Evolutionary conservation across 2,113 vertebrate genomes (phyloP), one percentile per base, ranked within the genome.

Genomic region (Spizaetus ornatus): DNA sequence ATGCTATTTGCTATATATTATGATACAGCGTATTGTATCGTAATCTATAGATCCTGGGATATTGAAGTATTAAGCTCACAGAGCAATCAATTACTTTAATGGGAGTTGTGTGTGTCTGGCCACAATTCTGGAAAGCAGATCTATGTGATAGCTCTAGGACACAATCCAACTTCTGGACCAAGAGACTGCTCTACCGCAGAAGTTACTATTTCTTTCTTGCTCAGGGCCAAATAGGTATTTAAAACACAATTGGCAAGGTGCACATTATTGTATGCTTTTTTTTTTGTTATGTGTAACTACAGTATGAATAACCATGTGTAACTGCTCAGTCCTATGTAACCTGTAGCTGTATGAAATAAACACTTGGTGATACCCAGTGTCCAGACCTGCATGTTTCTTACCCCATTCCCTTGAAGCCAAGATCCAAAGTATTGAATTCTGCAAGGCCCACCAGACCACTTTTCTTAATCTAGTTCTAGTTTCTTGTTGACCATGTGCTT

Each of bases 81-180:
- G 70, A 87, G 74, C 85, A 88, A 91, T 96, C 92, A 89, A 26
- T 93, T 94, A 91, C 70, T 88, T 82, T 89, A 96, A 95, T 93
- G 91, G 91, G 89, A 58, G 42, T 22, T 95, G n/a, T 95, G 73
- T 82, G 84, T 17, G 13, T 84, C 70, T 84, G 94, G 86, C 70
- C 1, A 3, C 22, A 21, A 1, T 58, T 93, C 84, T 94, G 95
- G 66, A 95, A 89, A 94, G 74, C 78, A 94, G 95, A 90, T 96
- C 95, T 77, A 48, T 94, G 92, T 42, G 66, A 73, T 21, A 70
- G 82, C 85, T 96, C 66, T 81, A 97, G 96, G 95, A 90, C 48
- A 90, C 71, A 42, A 11, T 82, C 82, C 92, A 93, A 5, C 74
- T 59, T 69, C 82, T 90, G 93, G 74, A 94, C 76, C 74, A 61